Percentiles rank a stretch among this genome's conserved stretches.
Conservation (phyloP, 2,797 vertebrate genomes). For the Todus mexicanus region DNA sequence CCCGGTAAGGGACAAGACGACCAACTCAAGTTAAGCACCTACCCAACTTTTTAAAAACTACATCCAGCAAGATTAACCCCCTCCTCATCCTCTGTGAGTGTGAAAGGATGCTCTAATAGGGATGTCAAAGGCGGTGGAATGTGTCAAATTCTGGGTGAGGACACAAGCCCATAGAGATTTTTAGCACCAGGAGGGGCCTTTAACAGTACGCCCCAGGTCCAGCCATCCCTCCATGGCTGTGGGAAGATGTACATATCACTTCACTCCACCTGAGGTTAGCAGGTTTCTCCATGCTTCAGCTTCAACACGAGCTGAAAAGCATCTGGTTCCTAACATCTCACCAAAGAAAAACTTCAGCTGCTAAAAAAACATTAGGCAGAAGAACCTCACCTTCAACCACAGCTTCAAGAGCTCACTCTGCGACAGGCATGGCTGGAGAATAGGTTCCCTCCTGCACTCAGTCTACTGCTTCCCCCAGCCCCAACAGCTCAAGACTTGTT, state of each 20-base stretch:
- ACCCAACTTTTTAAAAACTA: not conserved
- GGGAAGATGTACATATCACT: not conserved
- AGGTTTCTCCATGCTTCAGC: not conserved
- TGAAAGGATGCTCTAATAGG: not conserved
- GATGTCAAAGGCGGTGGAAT: not conserved
- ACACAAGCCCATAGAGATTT: not conserved
- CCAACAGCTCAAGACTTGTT: not conserved
- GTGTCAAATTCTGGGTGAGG: not conserved
- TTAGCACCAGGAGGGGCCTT: not conserved
- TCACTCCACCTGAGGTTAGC: not conserved
- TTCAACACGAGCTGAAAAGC: not conserved
- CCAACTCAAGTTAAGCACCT: not conserved
- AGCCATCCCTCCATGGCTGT: not conserved
- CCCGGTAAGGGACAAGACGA: not conserved
- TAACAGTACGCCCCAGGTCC: not conserved
- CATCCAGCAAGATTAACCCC: not conserved
- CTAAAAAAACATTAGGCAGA: not conserved
- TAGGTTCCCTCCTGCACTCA: not conserved
- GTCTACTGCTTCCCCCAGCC: not conserved
- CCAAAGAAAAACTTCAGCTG: not conserved
- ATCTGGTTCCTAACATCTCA: not conserved
- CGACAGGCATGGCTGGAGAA: not conserved
- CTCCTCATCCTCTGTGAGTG: not conserved
- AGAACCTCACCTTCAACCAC: not conserved
- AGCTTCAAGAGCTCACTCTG: fast-evolving